These are phyloP conservation scores for Sialis lutaria DNA, from an alignment of 2,888 invertebrate genomes.

Conservation along the genomic window DNA sequence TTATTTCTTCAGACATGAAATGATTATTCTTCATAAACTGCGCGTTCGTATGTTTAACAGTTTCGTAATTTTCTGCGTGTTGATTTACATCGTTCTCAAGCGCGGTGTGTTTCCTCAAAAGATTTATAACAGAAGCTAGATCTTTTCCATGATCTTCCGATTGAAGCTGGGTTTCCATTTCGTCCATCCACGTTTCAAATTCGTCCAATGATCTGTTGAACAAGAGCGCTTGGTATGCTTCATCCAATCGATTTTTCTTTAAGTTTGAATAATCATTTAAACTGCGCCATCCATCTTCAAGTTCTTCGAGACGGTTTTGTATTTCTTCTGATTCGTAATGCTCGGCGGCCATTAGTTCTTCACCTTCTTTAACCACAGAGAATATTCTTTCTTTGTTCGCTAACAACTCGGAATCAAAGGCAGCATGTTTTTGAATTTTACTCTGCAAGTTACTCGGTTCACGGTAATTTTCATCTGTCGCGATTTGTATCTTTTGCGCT, in stretches of 20 bases:
- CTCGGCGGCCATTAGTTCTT: conserved; percentile 52
- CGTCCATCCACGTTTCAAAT: conserved; percentile 86
- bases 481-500: conserved; percentile 82
- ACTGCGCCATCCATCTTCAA: conserved; percentile 77
- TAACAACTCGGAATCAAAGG: conserved; percentile 86
- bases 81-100: conserved; percentile 76
- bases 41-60: conserved; percentile 60
- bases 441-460: conserved; percentile 94
- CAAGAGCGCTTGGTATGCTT: conserved; percentile 80
- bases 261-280: conserved; percentile 65
- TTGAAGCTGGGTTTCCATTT: conserved; percentile 57
- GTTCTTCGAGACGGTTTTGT: conserved; percentile 58
- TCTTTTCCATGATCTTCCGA: conserved; percentile 76
- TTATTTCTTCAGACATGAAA: conserved; percentile 79
- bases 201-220: conserved; percentile 84
- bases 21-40: conserved; percentile 66
- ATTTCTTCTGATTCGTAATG: conserved; percentile 85
- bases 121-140: conserved; percentile 65
- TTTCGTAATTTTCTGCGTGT: conserved; percentile 67
- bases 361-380: conserved; percentile 65
- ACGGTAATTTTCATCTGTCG: conserved; percentile 82
- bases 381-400: conserved; percentile 79
- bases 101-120: conserved; percentile 62
- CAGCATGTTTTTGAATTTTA: conserved; percentile 89
- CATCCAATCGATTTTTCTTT: conserved; percentile 70